Base-by-base conservation (phyloP, 1,140 invertebrate genomes). In the Drosophila sechellia region DNA sequence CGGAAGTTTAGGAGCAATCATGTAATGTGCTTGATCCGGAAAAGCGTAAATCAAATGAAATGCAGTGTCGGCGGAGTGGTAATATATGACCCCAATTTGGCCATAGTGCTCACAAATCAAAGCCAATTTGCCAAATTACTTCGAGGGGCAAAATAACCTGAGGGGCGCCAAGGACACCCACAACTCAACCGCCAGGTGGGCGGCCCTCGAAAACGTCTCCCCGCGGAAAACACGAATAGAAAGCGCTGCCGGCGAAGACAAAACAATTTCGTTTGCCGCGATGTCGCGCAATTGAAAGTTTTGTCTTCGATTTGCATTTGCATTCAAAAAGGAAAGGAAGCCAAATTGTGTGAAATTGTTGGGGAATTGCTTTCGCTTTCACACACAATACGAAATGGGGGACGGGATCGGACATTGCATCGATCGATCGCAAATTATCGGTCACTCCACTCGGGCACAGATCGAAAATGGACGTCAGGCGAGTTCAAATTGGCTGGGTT, bases 41-140 rank as follows among this genome's bases (percentile, higher is more conserved):
- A 87, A 75, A 79, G 83, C 84, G 79, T 87, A 89, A 87, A 87
- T 87, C 83, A 89, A 83, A 87, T 83, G 50, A 64, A 66, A 52
- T 54, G 55, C 72, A 63, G 48, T 42, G 20, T 6, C 27, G 27
- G 59, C 17, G 27, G 48, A 65, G 60, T 39, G 45, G 37, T 46
- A 66, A 49, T 39, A 50, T 66, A 68, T 86, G 81, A 81, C 81
- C 83, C 72, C 74, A 81, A 85, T 85, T 81, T 45, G 45, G 64
- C 55, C 63, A 74, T 65, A 78, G 77, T 63, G 55, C 46, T 40
- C 57, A 65, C 63, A 76, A 83, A 84, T 83, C 76, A 56, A 48
- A 77, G 49, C 56, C 78, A 86, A 85, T 81, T 85, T 86, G 65
- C 43, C 77, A 84, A 72, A 84, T 84, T 85, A 80, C 71, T 65